Base-by-base conservation (phyloP, 2,113 vertebrate genomes). In the Entelurus aequoreus region DNA sequence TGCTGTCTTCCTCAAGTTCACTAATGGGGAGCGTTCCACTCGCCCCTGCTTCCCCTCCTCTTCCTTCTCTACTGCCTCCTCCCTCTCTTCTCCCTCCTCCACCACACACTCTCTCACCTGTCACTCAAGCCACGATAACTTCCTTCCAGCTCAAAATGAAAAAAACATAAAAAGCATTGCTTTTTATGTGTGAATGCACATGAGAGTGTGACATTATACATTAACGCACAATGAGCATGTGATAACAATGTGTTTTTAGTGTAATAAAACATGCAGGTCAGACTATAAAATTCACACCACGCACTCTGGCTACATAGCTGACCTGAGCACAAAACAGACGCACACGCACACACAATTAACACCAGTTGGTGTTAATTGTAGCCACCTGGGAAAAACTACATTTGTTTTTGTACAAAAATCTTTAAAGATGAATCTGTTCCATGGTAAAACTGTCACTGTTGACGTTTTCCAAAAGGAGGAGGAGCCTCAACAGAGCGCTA, bases 251-350 rank as follows among this genome's bases (percentile, higher is more conserved):
- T 72, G 72, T 66, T 13, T 48, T 75, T 28, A 72, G 66, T 72
- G 78, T 50, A 68, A 70, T 60, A 75, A 60, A 83, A 81, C 63
- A 58, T 48, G 72, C 47, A 74, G 65, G 61, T 74, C 57, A 77
- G 65, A 73, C 71, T 68, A 77, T 88, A 86, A 87, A 86, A 80
- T 86, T 84, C 72, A 68, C 82, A 75, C 85, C 74, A 66, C 58
- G 68, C 62, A 68, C 60, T 70, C 59, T 52, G 47, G 57, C 69
- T 54, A 13, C 42, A 7, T n/a, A 8, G 19, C 59, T 47, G 36
- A 77, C 76, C 72, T 76, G 68, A 71, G 12, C 65, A 56, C 58
- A 55, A 8, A 37, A 37, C 46, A 8, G 16, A 21, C 60, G 4
- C 51, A 59, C 70, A 57, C 68, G 48, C 66, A 58, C 71, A 74